Evolutionary conservation across 1,140 invertebrate genomes (phyloP), one percentile per base, ranked within the genome.

Genomic region (Drosophila tristis): DNA sequence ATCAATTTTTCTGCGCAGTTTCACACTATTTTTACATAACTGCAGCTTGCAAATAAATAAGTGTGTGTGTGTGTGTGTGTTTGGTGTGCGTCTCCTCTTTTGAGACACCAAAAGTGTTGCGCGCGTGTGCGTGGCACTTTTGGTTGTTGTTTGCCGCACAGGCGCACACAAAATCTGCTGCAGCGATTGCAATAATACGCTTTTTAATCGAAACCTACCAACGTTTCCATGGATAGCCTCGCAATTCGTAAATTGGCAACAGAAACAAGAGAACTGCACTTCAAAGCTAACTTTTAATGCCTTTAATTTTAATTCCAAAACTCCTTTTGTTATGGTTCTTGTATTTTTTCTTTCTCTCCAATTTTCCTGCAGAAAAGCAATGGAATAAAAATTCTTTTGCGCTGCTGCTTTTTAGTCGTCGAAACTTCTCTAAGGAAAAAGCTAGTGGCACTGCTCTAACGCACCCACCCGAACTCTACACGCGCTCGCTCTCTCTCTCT

Each of bases 391-490:
- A 23, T 23, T 11, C 47, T 11, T 23, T 2, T 48, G 16, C 23
- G 9, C 9, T 20, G 47, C 47, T 20, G 23, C 20, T 23, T 23
- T 47, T 47, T 4, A 25, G 7, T 23, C 16, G 16, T 47, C n/a
- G 2, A 47, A 47, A 47, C 45, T 47, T 20, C 7, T 1, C n/a
- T 0, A 7, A 45, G 5, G n/a, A 25, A 4, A 8, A 48, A 48
- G n/a, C 45, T 48, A 48, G 16, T 15, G 11, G 35, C 35, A 39
- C 35, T 39, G 39, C 23, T 68, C 44, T 48, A 4, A 3, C 31
- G 26, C 31, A 20, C 20, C 2, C 26, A 4, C 11, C 1, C 23
- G 0, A 29, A 13, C 16, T 39, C 63, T 20, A 23, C 39, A 61
- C 11, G 13, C 0, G 0, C 7, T 4, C 9, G 6, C 31, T 5